Conservation (phyloP, 2,888 invertebrate genomes). For the Pyrrhosoma nymphula region DNA sequence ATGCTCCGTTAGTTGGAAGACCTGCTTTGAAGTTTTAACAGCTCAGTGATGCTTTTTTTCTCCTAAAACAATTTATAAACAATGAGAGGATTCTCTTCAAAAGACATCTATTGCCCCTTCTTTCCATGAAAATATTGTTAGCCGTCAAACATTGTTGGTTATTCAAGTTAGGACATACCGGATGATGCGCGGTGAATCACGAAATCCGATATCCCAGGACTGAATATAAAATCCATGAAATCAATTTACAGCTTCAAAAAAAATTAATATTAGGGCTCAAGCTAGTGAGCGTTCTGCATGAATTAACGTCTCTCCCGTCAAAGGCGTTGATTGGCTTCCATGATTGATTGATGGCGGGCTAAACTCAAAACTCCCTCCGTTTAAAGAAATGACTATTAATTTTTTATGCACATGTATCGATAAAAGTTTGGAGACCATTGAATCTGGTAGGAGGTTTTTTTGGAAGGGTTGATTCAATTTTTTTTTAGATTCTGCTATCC, state of each 20-base stretch:
- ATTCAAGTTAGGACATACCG: neutral
- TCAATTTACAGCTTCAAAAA: conserved; percentile 2
- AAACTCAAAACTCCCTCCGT: neutral
- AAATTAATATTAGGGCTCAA: neutral
- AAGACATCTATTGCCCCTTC: too few relatives aligned
- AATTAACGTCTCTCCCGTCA: neutral
- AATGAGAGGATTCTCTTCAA: too few relatives aligned
- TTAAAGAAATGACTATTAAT: neutral
- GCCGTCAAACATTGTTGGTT: too few relatives aligned
- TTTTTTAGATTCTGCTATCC: neutral
- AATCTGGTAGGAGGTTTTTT: neutral
- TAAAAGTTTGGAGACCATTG: neutral
- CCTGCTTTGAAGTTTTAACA: too few relatives aligned
- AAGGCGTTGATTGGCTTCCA: neutral
- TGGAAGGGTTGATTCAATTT: neutral
- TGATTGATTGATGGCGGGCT: neutral
- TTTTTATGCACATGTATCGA: neutral
- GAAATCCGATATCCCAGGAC: neutral
- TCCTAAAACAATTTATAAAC: too few relatives aligned
- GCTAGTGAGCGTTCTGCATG: neutral
- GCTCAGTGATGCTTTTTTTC: too few relatives aligned
- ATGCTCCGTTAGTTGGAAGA: too few relatives aligned
- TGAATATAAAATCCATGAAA: neutral
- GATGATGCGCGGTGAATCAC: neutral
- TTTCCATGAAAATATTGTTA: too few relatives aligned